Base-by-base conservation (phyloP, 2,888 invertebrate species). In the Lycaena phlaeas region DNA sequence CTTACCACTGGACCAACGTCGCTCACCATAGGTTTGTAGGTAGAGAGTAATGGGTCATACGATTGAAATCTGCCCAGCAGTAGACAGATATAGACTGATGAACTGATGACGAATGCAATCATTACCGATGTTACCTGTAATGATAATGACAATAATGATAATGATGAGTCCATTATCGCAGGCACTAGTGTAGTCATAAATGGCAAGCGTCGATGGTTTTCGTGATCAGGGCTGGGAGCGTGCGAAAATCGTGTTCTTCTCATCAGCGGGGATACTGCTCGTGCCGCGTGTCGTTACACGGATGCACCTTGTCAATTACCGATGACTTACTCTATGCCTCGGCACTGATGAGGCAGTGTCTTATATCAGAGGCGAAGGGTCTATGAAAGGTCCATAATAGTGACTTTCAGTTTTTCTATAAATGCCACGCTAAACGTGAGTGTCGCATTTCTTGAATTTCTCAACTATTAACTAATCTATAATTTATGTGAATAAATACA, bases 141-240 rank as follows among this genome's bases (percentile, higher is more conserved):
- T 11, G 28, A 28, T 12, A n/a, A 28, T 28, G 4, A 22, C n/a
- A n/a, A 28, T 28, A 7, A 14, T 11, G 28, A 28, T 12, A n/a
- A 28, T 28, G 4, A 22, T 3, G 22, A 22, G 22, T 22, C 7
- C 5, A 22, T 9, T 22, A 22, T 22, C 5, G 9, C 22, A 22
- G 5, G 22, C 22, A 5, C 2, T 5, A 5, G 2, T 9, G 22
- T 2, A 22, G 22, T 36, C 36, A 25, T 37, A 42, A 42, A 42
- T 42, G 42, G 37, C 42, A 42, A 45, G 37, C 37, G 40, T 45
- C n/a, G 40, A 31, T 42, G 37, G 26, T 42, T 27, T 29, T 38
- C 27, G 30, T 31, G 37, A n/a, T n/a, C 11, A 18, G 14, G 15
- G 12, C 39, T 17, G 27, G 38, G 36, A 36, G 27, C 41, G 41